phyloP scores from a whole-genome alignment of 2,113 vertebrate species.

The Myotis yumanensis region DNA sequence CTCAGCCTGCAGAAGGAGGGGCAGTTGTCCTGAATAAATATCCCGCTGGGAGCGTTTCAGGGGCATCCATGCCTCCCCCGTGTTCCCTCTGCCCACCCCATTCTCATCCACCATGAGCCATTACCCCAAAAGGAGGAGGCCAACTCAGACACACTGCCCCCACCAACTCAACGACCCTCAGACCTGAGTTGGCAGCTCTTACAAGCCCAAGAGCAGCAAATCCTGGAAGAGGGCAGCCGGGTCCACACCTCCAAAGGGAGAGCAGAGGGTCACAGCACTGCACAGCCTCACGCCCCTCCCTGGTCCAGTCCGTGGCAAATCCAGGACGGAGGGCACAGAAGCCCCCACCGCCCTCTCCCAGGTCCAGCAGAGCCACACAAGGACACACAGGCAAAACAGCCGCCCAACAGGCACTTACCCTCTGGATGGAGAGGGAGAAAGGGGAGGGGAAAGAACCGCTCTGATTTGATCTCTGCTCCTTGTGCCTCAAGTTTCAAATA shows the following conservation, averaged over 20 bases:
- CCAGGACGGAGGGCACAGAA: neutral
- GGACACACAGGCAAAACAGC: neutral
- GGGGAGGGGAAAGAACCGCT: neutral
- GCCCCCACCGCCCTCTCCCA: neutral
- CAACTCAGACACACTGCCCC: neutral
- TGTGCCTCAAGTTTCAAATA: conserved; percentile 76
- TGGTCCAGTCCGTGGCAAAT: neutral
- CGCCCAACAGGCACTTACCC: conserved; percentile 63
- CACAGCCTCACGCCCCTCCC: neutral
- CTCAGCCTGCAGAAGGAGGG: neutral
- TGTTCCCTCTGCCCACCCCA: neutral
- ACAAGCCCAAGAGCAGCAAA: neutral
- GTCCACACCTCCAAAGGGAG: neutral
- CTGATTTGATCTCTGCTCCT: conserved; percentile 7
- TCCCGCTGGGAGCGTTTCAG: neutral
- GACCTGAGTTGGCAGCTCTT: neutral
- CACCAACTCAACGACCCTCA: neutral
- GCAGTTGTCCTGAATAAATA: neutral
- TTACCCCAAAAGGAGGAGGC: neutral
- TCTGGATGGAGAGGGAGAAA: neutral
- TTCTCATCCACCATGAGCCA: neutral
- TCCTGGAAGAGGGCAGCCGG: neutral
- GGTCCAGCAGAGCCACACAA: neutral
- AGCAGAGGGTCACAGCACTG: neutral
- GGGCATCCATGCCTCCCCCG: neutral